These are phyloP conservation scores for Timema cristinae DNA, from an alignment of 2,888 invertebrate species.

Conservation along the genomic window DNA sequence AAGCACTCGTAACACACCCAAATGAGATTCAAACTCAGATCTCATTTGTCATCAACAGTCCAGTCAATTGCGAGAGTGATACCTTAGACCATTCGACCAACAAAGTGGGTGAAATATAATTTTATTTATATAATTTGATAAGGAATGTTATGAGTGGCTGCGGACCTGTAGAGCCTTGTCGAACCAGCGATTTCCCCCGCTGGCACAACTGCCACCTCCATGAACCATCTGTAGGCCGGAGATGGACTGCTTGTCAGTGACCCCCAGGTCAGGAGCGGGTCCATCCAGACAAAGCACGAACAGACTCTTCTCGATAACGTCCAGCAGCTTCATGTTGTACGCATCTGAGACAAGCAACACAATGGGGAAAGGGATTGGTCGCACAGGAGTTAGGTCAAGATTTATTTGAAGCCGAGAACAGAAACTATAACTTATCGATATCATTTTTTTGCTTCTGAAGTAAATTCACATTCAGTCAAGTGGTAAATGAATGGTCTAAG, in stretches of 20 bases:
- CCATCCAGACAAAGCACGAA: conserved; percentile 78
- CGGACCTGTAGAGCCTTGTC: conserved; percentile 90
- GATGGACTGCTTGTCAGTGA: conserved; percentile 39
- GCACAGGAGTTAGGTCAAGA: no score
- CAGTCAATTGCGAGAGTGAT: no score
- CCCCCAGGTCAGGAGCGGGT: conserved; percentile 47
- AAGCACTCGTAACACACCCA: no score
- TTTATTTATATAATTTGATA: background rate
- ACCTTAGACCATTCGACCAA: no score
- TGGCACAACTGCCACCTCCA: conserved; percentile 68
- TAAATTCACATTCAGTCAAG: no score
- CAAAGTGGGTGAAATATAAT: background rate
- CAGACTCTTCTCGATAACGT: conserved; percentile 68
- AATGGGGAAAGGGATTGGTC: no score
- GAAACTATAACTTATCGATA: no score
- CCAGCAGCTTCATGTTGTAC: conserved; percentile 43
- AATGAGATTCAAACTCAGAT: no score
- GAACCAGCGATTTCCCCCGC: conserved; percentile 89
- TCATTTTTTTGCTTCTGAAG: no score
- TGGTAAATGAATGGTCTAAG: no score
- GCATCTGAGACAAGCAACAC: conserved; percentile 8
- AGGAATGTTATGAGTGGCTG: conserved; percentile 3
- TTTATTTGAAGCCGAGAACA: no score
- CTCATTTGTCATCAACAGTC: background rate
- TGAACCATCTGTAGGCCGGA: conserved; percentile 73